Evolutionary conservation across 2,888 invertebrate genomes (phyloP).

Genomic region (Sialis fuliginosa): DNA sequence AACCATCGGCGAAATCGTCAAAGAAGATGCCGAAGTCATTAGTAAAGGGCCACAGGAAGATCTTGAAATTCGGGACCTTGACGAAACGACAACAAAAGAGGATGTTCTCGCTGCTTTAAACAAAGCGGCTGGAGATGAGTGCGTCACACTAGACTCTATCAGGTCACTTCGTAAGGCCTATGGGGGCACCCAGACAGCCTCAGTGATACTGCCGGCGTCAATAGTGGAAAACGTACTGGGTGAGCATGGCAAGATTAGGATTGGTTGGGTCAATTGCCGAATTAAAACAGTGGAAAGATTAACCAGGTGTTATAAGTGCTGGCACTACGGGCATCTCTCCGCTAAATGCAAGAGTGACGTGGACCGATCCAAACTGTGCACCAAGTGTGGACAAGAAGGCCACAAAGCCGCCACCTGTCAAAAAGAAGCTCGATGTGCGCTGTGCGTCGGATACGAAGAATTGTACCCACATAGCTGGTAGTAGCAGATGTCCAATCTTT

Average conservation of each 20-base stretch:
- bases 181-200: not conserved
- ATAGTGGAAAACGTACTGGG: not conserved
- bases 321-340: not conserved
- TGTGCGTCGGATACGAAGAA: not conserved
- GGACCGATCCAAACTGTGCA: not conserved
- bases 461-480: constrained; percentile 7
- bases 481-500: constrained; percentile 7
- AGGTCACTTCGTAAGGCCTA: not conserved
- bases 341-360: not conserved
- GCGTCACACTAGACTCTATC: not conserved
- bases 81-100: constrained; percentile 7
- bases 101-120: not conserved
- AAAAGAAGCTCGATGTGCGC: not conserved
- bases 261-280: constrained; percentile 5
- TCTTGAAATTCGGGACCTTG: constrained; percentile 9
- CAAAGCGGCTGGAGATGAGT: not conserved
- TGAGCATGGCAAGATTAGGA: constrained; percentile 2
- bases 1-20: constrained; percentile 1
- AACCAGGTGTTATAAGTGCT: not conserved
- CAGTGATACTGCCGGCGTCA: not conserved
- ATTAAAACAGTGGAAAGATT: not conserved
- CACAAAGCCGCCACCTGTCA: constrained; percentile 7
- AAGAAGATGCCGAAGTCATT: constrained; percentile 6
- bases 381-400: constrained; percentile 7
- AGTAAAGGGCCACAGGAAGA: constrained; percentile 5